phyloP scores from a whole-genome alignment of 1,140 invertebrate species.

The Hormaphis cornu region DNA sequence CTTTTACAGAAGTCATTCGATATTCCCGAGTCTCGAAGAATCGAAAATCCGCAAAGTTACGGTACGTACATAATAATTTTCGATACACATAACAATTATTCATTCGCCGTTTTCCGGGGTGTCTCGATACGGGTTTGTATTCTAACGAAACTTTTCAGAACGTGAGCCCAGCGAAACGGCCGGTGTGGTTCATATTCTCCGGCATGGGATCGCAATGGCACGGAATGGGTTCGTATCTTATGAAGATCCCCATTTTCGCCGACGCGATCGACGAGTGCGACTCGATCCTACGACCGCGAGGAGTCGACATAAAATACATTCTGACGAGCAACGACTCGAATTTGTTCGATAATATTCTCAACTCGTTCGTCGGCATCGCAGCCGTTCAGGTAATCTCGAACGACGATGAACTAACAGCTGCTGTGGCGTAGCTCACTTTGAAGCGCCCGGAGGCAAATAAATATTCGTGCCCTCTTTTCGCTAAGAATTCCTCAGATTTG shows the following conservation, averaged over 20 bases:
- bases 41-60: conserved; percentile 37
- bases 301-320: conserved; percentile 53
- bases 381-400: conserved; percentile 71
- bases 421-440: too few relatives aligned
- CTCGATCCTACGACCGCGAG: conserved; percentile 47
- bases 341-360: conserved; percentile 51
- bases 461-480: too few relatives aligned
- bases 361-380: conserved; percentile 62
- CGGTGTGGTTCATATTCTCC: conserved; percentile 48
- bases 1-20: conserved; percentile 51
- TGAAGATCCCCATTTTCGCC: conserved; percentile 57
- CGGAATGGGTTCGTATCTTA: conserved; percentile 52
- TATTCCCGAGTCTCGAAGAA: conserved; percentile 36
- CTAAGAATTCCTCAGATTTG: too few relatives aligned
- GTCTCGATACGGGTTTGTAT: too few relatives aligned
- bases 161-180: background rate
- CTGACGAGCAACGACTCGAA: conserved; percentile 49
- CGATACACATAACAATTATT: background rate
- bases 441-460: too few relatives aligned
- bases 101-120: too few relatives aligned
- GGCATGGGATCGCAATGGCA: conserved; percentile 61
- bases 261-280: conserved; percentile 53
- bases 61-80: conserved; percentile 1
- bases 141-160: conserved; percentile 10
- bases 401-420: background rate